phyloP scores from a whole-genome alignment of 2,113 vertebrate species.

The Eleginops maclovinus region DNA sequence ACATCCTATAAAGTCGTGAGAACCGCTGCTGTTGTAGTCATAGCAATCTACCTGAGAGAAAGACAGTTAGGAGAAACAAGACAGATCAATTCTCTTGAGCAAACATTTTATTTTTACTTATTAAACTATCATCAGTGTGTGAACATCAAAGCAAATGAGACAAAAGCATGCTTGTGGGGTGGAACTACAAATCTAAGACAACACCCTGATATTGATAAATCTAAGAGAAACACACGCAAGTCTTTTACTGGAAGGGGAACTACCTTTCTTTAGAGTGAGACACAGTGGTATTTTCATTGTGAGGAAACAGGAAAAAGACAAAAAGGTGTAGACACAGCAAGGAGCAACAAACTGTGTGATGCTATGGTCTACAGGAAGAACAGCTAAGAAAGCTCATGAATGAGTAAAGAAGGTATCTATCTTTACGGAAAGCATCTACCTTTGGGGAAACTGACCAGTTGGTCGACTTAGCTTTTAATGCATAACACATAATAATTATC shows the following conservation, averaged over 20 bases:
- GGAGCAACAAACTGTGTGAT: constrained; percentile 20
- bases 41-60: constrained; percentile 92
- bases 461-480: constrained; percentile 16
- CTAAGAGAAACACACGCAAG: constrained; percentile 15
- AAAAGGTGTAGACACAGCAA: constrained; percentile 33
- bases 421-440: constrained; percentile 36
- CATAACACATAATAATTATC: neutral
- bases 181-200: constrained; percentile 2
- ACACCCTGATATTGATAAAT: neutral
- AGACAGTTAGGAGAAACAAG: constrained; percentile 16
- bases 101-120: neutral
- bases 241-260: neutral
- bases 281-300: neutral
- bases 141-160: constrained; percentile 18
- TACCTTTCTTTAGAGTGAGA: neutral
- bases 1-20: constrained; percentile 93
- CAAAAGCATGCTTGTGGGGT: constrained; percentile 35
- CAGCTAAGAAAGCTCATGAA: constrained; percentile 33
- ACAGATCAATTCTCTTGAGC: neutral
- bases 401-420: constrained; percentile 24
- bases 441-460: constrained; percentile 28
- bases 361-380: constrained; percentile 15
- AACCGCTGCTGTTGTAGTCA: constrained; percentile 93
- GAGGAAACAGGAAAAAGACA: constrained; percentile 9
- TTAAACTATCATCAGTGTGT: neutral